Conservation (phyloP, 2,797 vertebrate species). For the Betta splendens region DNA sequence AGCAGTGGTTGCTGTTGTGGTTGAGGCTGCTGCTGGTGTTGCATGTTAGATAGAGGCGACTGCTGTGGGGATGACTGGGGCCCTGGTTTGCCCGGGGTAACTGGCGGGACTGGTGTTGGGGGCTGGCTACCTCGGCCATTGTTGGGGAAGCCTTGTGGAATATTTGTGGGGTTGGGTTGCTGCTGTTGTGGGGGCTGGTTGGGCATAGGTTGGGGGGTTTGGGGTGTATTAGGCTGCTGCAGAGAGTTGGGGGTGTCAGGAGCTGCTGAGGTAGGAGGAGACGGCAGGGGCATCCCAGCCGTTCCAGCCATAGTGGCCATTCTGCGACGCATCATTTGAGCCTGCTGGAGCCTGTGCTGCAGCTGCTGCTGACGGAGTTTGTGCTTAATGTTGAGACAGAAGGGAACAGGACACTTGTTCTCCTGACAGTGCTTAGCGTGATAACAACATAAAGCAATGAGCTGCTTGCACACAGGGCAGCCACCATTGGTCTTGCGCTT, state of each 20-base stretch:
- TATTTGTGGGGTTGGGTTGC: slow-evolving; percentile 83
- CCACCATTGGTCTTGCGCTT: slow-evolving; percentile 99
- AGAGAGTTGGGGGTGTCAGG: slow-evolving; percentile 91
- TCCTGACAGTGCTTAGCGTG: slow-evolving; percentile 99
- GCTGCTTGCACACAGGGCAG: slow-evolving; percentile 99
- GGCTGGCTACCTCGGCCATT: slow-evolving; percentile 90
- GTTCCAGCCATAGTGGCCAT: slow-evolving; percentile 99
- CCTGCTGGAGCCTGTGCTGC: slow-evolving; percentile 97
- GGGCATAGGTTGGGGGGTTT: slow-evolving; percentile 89
- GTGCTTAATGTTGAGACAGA: slow-evolving; percentile 99
- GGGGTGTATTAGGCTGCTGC: slow-evolving; percentile 91
- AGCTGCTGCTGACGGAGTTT: slow-evolving; percentile 99
- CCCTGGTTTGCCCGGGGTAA: slow-evolving; percentile 89
- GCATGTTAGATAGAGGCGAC: slow-evolving; percentile 87
- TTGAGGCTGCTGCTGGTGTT: slow-evolving; percentile 80
- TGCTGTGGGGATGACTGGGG: slow-evolving; percentile 85
- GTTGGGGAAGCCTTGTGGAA: slow-evolving; percentile 87
- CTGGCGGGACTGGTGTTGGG: slow-evolving; percentile 83
- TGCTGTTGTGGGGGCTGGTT: slow-evolving; percentile 80
- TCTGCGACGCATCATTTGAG: slow-evolving; percentile 96
- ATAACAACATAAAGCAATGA: slow-evolving; percentile 98
- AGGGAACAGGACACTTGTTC: slow-evolving; percentile 99
- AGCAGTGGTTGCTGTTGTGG: slow-evolving; percentile 72
- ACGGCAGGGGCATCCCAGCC: slow-evolving; percentile 92
- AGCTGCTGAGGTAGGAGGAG: slow-evolving; percentile 94